phyloP scores from a whole-genome alignment of 1,140 invertebrate species.

The Bombus soroeensis region DNA sequence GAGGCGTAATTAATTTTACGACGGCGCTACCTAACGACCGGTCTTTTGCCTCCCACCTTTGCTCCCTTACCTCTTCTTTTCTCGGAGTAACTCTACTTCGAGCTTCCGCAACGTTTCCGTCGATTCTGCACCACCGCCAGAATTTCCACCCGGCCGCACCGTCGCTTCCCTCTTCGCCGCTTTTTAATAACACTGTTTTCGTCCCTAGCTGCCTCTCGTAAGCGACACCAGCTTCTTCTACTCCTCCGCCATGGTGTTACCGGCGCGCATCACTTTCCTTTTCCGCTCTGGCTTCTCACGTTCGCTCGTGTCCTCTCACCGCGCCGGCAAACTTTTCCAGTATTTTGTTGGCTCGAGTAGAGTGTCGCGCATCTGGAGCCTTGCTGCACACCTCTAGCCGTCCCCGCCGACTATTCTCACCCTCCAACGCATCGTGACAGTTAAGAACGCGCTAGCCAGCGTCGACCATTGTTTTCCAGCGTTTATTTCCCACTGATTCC shows the following conservation, averaged over 20 bases:
- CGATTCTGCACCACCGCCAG: slow-evolving; percentile 40
- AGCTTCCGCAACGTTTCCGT: slow-evolving; percentile 9
- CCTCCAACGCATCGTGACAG: not conserved
- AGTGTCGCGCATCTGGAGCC: not conserved
- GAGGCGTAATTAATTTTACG: slow-evolving; percentile 81
- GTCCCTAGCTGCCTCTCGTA: not conserved
- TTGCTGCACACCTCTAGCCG: not conserved
- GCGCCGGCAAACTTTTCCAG: not conserved
- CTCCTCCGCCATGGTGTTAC: too few relatives aligned
- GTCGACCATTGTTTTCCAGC: slow-evolving; percentile 19
- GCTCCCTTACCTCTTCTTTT: slow-evolving; percentile 42
- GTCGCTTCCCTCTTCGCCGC: not conserved
- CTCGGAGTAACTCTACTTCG: not conserved
- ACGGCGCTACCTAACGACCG: slow-evolving; percentile 72
- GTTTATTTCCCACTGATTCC: slow-evolving; percentile 31
- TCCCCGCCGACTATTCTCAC: not conserved
- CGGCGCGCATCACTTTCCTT: not conserved
- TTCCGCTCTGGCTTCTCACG: not conserved
- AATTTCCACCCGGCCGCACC: slow-evolving; percentile 40
- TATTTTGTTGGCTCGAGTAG: not conserved
- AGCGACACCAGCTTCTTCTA: not conserved
- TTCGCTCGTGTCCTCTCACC: not conserved
- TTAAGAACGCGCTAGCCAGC: not conserved
- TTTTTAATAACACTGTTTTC: slow-evolving; percentile 39
- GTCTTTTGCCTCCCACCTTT: slow-evolving; percentile 45